phyloP scores from a whole-genome alignment of 1,140 invertebrate genomes.

The Philopotamus ludificatus region DNA sequence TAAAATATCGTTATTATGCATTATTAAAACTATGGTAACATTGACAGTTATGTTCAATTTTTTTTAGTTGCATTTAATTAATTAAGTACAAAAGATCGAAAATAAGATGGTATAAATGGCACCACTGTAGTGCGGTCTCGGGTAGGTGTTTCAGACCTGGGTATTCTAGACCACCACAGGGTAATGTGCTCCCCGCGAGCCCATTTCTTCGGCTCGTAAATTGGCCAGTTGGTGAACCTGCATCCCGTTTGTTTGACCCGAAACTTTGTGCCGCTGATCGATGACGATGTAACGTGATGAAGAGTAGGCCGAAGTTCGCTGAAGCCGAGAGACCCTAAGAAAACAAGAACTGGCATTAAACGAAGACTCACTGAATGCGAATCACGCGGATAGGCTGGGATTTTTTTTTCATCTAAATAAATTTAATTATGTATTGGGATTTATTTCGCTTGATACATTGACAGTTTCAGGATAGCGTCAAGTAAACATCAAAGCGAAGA shows the following conservation, averaged over 20 bases:
- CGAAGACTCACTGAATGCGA: neutral
- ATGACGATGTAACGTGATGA: slow-evolving; percentile 14
- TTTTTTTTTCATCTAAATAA: neutral
- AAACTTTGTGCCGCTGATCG: slow-evolving; percentile 17
- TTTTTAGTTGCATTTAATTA: no score
- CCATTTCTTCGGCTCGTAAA: slow-evolving; percentile 17
- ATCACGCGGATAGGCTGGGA: neutral
- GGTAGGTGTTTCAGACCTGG: neutral
- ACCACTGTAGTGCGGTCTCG: slow-evolving; percentile 14
- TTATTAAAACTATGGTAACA: no score
- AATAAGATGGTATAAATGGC: no score
- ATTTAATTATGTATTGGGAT: no score
- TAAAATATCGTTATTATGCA: no score
- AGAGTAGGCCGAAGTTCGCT: no score
- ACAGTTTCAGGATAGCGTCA: no score
- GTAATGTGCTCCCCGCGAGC: slow-evolving; percentile 5
- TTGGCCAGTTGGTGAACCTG: slow-evolving; percentile 8
- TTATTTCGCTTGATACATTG: no score
- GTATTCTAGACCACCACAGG: slow-evolving; percentile 7
- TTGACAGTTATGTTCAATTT: no score
- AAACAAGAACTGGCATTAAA: neutral
- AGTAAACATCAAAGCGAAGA: no score
- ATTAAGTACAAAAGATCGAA: no score
- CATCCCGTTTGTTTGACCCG: slow-evolving; percentile 9
- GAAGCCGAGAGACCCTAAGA: neutral